Base-by-base conservation (phyloP, 2,888 invertebrate species). In the Hypercompe scribonia region DNA sequence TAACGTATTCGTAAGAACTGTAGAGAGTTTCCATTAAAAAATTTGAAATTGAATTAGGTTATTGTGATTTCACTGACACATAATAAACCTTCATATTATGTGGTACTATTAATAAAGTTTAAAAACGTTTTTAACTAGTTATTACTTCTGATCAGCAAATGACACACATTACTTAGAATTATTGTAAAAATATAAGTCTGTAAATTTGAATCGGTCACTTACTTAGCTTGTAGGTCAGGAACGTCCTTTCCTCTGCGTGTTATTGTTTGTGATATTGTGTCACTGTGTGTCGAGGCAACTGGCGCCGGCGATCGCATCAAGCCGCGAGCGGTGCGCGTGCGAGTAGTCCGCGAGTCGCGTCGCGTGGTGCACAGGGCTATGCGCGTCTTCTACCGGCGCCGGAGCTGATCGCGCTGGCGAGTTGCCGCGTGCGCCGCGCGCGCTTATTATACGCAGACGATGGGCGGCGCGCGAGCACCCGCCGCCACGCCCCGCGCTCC, bases 391-490 rank as follows among this genome's bases (percentile, higher is more conserved):
- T 85, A 83, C 85, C 87, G 87, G 89, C 90, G 88, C 87, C 86
- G 87, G 84, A 86, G 86, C 86, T 86, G 87, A 87, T 76, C 84
- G 86, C 86, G 85, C 84, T 87, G 79, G 77, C 85, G 79, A 75
- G 79, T 81, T 81, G 81, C 77, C 85, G 87, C 87, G 88, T 83
- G 88, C 89, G 87, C 79, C 76, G 87, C 89, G 82, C 88, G 84
- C 89, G 90, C 90, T 92, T 94, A 92, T 92, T 86, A 88, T 88
- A 88, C 78, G 70, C 75, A 69, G 65, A 72, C 73, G 88, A 89
- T 90, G 92, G 93, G 94, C 91, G 94, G 92, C 91, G 91, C 91
- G 86, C 87, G 87, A 88, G 90, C 90, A 86, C 77, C 86, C 82
- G 88, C 86, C 82, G 88, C 81, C 91, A 91, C 93, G 92, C 92